These are phyloP conservation scores for Emydocephalus ijimae DNA, from an alignment of 2,113 vertebrate genomes.

Conservation along the genomic window DNA sequence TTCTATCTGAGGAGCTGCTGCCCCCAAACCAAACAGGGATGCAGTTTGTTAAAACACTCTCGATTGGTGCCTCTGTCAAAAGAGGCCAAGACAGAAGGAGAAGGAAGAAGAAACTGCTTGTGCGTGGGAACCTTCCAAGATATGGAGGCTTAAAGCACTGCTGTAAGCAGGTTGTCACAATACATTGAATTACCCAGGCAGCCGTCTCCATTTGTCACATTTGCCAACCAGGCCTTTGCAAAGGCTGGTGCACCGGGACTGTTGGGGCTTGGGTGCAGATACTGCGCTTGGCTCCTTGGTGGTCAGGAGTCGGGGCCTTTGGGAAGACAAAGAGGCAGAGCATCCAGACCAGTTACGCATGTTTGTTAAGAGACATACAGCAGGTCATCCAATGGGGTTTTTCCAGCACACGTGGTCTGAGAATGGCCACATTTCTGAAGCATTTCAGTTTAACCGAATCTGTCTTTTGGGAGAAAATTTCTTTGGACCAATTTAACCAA, in stretches of 20 bases:
- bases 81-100: too few species aligned
- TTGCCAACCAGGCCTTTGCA: neutral
- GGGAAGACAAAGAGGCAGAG: neutral
- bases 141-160: neutral
- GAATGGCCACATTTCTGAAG: neutral
- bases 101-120: too few species aligned
- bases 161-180: neutral
- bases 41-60: too few species aligned
- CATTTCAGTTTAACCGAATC: neutral
- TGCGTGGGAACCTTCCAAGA: neutral
- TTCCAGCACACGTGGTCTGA: neutral
- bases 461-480: neutral
- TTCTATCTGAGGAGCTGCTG: too few species aligned
- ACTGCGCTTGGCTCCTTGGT: neutral
- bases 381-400: neutral
- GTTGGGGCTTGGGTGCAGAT: neutral
- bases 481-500: neutral
- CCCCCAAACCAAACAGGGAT: too few species aligned
- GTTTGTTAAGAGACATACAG: neutral
- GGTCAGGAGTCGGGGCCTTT: neutral
- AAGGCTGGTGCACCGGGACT: neutral
- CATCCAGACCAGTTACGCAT: neutral
- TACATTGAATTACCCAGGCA: neutral
- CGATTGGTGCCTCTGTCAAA: too few species aligned
- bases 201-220: neutral